phyloP scores from a whole-genome alignment of 64 coral and sea anemone species.

The Platygyra sinensis region DNA sequence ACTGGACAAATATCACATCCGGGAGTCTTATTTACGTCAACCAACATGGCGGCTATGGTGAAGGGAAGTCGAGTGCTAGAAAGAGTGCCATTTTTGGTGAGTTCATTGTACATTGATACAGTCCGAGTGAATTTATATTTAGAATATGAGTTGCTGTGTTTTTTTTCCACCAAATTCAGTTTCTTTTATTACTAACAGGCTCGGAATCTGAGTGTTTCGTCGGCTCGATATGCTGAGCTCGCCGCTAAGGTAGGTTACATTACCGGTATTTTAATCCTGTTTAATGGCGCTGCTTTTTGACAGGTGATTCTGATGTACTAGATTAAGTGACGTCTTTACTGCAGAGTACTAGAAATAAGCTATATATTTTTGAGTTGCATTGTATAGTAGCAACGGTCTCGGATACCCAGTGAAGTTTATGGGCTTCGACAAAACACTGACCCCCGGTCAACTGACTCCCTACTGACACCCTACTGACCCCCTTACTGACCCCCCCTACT shows the following conservation, averaged over 20 bases:
- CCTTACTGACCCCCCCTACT: no score
- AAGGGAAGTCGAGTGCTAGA: constrained; percentile 77
- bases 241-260: constrained; percentile 70
- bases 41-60: constrained; percentile 90
- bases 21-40: constrained; percentile 39
- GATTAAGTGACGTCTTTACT: no score
- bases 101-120: background rate
- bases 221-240: constrained; percentile 55
- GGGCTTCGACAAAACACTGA: no score
- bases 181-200: constrained; percentile 24
- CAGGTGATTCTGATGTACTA: no score
- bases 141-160: background rate
- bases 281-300: no score
- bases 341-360: no score
- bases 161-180: background rate
- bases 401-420: no score
- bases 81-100: constrained; percentile 77
- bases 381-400: no score
- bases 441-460: no score
- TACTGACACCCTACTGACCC: no score
- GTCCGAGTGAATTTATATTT: background rate
- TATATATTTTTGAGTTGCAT: no score
- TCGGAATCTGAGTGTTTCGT: constrained; percentile 67
- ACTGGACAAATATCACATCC: constrained; percentile 36
- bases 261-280: no score